phyloP scores from a whole-genome alignment of 2,797 vertebrate genomes.

The Sebastes oblongus region DNA sequence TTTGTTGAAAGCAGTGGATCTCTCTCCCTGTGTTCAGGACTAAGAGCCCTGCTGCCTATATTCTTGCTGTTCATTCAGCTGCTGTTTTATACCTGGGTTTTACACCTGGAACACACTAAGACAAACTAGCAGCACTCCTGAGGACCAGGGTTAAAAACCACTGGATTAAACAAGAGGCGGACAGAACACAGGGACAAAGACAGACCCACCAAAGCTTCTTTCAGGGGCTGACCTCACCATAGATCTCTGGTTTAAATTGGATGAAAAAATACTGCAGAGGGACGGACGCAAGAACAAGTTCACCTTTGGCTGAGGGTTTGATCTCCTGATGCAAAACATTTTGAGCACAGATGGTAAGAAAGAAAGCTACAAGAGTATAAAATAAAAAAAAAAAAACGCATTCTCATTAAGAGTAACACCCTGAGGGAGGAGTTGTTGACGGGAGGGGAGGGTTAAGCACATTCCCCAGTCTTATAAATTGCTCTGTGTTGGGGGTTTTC shows the following conservation, averaged over 20 bases:
- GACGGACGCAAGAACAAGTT: background rate
- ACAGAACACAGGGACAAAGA: background rate
- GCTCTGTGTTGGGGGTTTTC: background rate
- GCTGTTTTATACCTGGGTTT: background rate
- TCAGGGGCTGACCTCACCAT: background rate
- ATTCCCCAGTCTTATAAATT: background rate
- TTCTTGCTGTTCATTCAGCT: slow-evolving; percentile 5
- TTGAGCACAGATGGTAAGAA: background rate
- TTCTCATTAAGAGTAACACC: background rate
- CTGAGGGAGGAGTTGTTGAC: background rate
- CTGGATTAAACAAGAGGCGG: background rate
- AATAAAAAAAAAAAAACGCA: background rate
- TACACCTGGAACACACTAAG: background rate
- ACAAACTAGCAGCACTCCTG: background rate
- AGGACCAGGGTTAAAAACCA: slow-evolving; percentile 17
- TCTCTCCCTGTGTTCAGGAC: background rate
- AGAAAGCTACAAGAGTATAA: background rate
- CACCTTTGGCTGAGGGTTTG: background rate
- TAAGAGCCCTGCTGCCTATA: background rate
- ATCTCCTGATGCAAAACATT: background rate
- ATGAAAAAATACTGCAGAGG: background rate
- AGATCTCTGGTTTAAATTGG: background rate
- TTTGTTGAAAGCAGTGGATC: background rate
- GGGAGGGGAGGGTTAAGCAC: background rate
- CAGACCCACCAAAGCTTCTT: background rate